Percentiles rank a stretch among this genome's conserved stretches.
These are phyloP conservation scores for Holacanthus passer DNA, from an alignment of 2,113 vertebrate species.

Conservation along the genomic window DNA sequence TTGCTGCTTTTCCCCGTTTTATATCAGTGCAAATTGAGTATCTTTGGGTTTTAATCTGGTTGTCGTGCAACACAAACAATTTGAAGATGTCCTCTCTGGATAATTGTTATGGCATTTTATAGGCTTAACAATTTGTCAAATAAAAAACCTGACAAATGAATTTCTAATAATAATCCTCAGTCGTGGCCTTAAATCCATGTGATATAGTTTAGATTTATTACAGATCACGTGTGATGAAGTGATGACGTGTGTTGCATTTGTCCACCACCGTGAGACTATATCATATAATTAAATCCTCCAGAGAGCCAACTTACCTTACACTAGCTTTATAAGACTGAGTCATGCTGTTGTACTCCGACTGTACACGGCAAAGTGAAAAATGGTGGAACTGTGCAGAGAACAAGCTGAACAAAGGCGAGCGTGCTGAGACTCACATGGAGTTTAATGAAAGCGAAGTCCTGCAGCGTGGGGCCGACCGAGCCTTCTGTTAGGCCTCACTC, in stretches of 20 bases:
- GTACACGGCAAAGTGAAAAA: slow-evolving; percentile 40
- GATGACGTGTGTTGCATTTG: background rate
- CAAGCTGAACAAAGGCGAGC: slow-evolving; percentile 30
- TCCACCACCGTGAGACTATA: background rate
- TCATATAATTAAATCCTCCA: slow-evolving; percentile 37
- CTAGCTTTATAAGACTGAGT: slow-evolving; percentile 30
- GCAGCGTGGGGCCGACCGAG: slow-evolving; percentile 33
- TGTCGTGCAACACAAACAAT: no score
- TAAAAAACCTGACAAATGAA: background rate
- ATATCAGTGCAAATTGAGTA: no score
- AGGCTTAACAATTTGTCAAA: background rate
- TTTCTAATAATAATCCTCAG: background rate
- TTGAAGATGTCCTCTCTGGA: no score
- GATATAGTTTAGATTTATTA: background rate
- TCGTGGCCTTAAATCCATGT: background rate
- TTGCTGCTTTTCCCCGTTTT: no score
- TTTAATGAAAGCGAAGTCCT: slow-evolving; percentile 65
- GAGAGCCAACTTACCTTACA: slow-evolving; percentile 15
- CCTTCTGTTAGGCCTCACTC: slow-evolving; percentile 59
- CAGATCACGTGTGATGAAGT: background rate
- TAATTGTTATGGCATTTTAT: no score
- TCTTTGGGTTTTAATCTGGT: no score
- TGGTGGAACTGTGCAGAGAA: slow-evolving; percentile 26
- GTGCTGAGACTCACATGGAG: slow-evolving; percentile 45
- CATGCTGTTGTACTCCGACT: slow-evolving; percentile 10